phyloP scores from a whole-genome alignment of 2,797 vertebrate species.

The Tokudaia muenninki region DNA sequence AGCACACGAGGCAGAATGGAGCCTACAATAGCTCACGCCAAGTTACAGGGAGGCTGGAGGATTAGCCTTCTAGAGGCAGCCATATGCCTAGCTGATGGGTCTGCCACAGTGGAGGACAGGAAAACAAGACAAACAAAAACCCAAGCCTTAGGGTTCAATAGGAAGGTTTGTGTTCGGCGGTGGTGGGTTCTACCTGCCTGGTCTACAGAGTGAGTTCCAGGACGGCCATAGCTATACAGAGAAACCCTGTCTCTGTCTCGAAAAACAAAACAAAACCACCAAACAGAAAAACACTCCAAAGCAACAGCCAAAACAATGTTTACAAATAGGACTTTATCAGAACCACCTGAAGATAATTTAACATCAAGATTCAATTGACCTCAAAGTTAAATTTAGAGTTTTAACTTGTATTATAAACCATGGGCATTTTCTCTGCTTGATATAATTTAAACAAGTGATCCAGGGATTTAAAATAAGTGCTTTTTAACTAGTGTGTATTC shows the following conservation, averaged over 20 bases:
- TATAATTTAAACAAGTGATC: background rate
- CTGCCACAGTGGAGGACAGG: background rate
- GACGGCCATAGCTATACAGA: background rate
- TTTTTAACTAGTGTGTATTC: background rate
- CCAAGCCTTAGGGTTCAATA: too few species aligned
- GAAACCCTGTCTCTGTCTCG: background rate
- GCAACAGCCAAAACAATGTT: background rate
- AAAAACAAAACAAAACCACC: background rate
- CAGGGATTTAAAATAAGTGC: background rate
- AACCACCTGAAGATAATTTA: background rate
- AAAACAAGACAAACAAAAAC: background rate
- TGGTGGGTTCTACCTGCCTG: too few species aligned
- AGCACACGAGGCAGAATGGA: background rate
- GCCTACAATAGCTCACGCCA: background rate
- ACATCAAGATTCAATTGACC: background rate
- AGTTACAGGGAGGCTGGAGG: background rate
- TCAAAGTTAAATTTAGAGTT: background rate
- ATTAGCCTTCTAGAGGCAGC: background rate
- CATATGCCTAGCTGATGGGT: background rate
- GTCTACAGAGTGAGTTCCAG: too few species aligned
- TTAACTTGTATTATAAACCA: background rate
- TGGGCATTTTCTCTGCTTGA: background rate
- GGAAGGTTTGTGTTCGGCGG: too few species aligned
- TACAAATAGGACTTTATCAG: background rate
- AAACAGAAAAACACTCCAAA: too few species aligned